Conservation (phyloP, 2,888 invertebrate species). For the Patella pellucida region DNA sequence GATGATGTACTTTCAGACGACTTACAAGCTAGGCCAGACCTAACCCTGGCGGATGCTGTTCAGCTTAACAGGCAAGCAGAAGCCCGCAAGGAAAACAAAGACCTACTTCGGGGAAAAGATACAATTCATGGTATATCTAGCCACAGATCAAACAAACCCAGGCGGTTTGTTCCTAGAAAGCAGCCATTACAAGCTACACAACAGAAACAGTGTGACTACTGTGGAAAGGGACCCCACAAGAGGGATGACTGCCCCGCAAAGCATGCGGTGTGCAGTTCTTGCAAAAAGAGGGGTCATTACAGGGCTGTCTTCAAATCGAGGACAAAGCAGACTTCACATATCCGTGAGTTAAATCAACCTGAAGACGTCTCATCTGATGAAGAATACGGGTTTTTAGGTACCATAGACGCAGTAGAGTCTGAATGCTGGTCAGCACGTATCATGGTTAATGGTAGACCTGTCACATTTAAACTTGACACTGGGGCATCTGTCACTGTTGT, state of each 20-base stretch:
- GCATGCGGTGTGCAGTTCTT: conserved; percentile 16
- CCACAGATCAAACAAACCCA: neutral
- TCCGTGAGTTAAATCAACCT: neutral
- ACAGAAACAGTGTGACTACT: conserved; percentile 8
- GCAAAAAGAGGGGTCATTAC: conserved; percentile 19
- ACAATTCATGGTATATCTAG: neutral
- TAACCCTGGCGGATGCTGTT: conserved; percentile 1
- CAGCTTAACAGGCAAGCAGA: neutral
- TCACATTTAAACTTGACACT: conserved; percentile 39
- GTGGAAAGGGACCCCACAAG: conserved; percentile 14
- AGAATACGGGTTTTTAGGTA: neutral
- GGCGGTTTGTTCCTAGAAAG: neutral
- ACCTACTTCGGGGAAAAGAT: neutral
- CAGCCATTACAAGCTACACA: too few species aligned
- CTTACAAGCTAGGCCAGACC: conserved; percentile 1
- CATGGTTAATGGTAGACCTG: conserved; percentile 21
- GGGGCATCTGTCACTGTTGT: conserved; percentile 33
- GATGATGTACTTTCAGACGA: conserved; percentile 3
- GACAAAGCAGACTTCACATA: too few species aligned
- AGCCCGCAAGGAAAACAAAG: neutral
- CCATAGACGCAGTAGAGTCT: too few species aligned
- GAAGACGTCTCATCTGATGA: neutral
- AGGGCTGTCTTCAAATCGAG: neutral
- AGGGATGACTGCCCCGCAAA: conserved; percentile 22
- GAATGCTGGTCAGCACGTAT: conserved; percentile 16